These are phyloP conservation scores for Athetis lepigone DNA, from an alignment of 2,888 invertebrate species.

Conservation along the genomic window DNA sequence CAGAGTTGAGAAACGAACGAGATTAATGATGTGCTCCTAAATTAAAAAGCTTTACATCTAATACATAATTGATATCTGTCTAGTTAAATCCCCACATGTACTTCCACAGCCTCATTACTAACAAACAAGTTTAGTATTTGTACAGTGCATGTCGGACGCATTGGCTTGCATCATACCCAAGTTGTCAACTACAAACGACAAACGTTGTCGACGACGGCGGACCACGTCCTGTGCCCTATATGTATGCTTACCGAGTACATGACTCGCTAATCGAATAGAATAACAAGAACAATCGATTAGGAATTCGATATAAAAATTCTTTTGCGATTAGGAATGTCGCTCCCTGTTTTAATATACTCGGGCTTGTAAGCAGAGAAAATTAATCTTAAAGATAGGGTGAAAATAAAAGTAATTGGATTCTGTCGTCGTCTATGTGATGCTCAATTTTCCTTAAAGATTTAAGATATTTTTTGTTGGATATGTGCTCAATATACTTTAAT, in stretches of 20 bases:
- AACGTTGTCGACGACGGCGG: slow-evolving; percentile 52
- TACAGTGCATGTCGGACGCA: slow-evolving; percentile 57
- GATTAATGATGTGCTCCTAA: too few species aligned
- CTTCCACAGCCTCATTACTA: slow-evolving; percentile 47
- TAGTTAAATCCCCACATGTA: slow-evolving; percentile 8
- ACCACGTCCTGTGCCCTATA: slow-evolving; percentile 64
- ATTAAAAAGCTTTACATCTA: too few species aligned
- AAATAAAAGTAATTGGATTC: slow-evolving; percentile 33
- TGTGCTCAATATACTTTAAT: slow-evolving; percentile 9
- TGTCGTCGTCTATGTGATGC: background rate
- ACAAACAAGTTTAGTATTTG: slow-evolving; percentile 59
- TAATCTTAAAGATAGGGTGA: slow-evolving; percentile 23
- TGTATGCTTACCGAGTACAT: slow-evolving; percentile 60
- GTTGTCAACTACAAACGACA: slow-evolving; percentile 63
- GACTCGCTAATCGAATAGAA: slow-evolving; percentile 59
- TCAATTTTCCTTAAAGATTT: background rate
- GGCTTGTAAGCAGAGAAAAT: slow-evolving; percentile 26
- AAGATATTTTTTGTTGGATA: background rate
- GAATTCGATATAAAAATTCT: slow-evolving; percentile 56
- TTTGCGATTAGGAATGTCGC: slow-evolving; percentile 40
- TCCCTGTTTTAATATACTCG: slow-evolving; percentile 48
- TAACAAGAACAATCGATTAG: slow-evolving; percentile 62
- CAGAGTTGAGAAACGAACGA: too few species aligned
- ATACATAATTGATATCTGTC: background rate
- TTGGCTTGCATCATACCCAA: slow-evolving; percentile 66